Evolutionary conservation across 2,113 vertebrate species (phyloP).

Genomic region (Carettochelys insculpta): DNA sequence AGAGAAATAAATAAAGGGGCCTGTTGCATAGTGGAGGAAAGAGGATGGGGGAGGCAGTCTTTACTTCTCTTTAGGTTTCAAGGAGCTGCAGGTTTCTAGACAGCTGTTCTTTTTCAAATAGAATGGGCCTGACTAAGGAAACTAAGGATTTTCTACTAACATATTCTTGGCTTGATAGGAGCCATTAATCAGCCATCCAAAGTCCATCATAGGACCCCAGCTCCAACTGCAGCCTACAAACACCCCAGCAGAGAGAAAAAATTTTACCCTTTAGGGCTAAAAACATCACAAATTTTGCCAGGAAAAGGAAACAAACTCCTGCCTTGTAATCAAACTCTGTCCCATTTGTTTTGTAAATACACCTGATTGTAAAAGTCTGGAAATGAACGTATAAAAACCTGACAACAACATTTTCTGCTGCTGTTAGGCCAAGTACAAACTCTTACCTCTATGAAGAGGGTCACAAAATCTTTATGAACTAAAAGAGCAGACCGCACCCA

Average conservation of each 20-base stretch:
- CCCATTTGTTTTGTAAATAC: background rate
- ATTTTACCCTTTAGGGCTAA: background rate
- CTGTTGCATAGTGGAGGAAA: background rate
- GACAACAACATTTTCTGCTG: background rate
- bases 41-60: background rate
- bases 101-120: constrained; percentile 46
- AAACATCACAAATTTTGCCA: background rate
- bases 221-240: background rate
- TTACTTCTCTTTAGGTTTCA: constrained; percentile 20
- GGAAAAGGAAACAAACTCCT: background rate
- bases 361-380: background rate
- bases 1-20: background rate
- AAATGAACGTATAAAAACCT: background rate
- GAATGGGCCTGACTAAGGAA: background rate
- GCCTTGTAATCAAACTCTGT: background rate
- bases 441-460: constrained; percentile 32
- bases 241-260: background rate
- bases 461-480: constrained; percentile 18
- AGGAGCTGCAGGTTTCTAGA: constrained; percentile 17
- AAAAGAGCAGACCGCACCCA: background rate
- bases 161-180: background rate
- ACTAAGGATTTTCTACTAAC: background rate
- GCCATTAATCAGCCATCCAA: background rate
- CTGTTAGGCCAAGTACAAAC: background rate
- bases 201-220: background rate